A percentile compares a stretch with the other conserved stretches of the same genome.
Evolutionary conservation across 2,888 invertebrate genomes (phyloP).

Genomic region (Ceraclea dissimilis): DNA sequence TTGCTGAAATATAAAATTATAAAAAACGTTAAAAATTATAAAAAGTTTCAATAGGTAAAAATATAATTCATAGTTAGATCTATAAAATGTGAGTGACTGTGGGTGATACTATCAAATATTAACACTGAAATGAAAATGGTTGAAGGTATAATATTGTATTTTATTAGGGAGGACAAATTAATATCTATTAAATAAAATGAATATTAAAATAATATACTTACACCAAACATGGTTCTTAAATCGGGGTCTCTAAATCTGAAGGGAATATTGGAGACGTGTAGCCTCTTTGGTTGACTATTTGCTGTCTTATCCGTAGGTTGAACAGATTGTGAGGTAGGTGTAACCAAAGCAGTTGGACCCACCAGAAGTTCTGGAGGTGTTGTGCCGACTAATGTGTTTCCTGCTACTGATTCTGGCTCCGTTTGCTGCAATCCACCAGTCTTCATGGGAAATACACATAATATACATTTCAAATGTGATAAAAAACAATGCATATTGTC

Average conservation of each 20-base stretch:
- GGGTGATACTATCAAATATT: too few species aligned
- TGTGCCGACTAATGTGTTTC: slow-evolving; percentile 38
- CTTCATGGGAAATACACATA: slow-evolving; percentile 26
- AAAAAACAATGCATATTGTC: slow-evolving; percentile 17
- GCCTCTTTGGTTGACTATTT: slow-evolving; percentile 77
- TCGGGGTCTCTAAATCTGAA: slow-evolving; percentile 99
- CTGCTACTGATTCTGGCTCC: slow-evolving; percentile 47
- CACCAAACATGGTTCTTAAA: slow-evolving; percentile 96
- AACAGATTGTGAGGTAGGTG: slow-evolving; percentile 34
- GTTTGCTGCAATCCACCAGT: slow-evolving; percentile 42
- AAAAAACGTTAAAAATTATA: slow-evolving; percentile 11
- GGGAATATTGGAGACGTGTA: slow-evolving; percentile 99
- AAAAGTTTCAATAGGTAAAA: neutral
- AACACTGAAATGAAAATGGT: too few species aligned
- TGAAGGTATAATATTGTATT: too few species aligned
- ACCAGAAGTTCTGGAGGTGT: slow-evolving; percentile 33
- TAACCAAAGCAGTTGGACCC: slow-evolving; percentile 41
- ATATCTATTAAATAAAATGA: too few species aligned
- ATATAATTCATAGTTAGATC: too few species aligned
- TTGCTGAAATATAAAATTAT: slow-evolving; percentile 69
- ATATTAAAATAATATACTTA: slow-evolving; percentile 49
- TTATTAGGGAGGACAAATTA: too few species aligned
- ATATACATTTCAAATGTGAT: slow-evolving; percentile 23
- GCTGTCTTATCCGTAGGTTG: slow-evolving; percentile 41
- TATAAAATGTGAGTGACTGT: too few species aligned